Evolutionary conservation across 1,140 invertebrate species (phyloP), one percentile per base, ranked within the genome.

Genomic region (Temnothorax nylanderi): DNA sequence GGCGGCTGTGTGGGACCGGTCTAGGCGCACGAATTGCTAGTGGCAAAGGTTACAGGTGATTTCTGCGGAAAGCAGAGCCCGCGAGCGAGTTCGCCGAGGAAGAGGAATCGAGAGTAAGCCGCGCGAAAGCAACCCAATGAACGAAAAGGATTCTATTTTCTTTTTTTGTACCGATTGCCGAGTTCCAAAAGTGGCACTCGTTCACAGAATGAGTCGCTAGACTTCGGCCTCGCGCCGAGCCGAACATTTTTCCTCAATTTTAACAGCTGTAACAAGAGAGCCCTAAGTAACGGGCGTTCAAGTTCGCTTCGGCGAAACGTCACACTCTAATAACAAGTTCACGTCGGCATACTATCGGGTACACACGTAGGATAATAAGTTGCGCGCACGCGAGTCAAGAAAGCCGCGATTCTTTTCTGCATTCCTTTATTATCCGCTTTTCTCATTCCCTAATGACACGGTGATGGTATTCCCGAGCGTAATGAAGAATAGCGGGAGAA

Each of bases 311-410:
- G 74, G 82, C 76, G 89, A 93, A 92, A 91, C 91, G 94, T 94
- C 92, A 94, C 93, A 94, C 88, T 93, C 93, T 94, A 93, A 93
- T 94, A 93, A 93, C 86, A 90, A 87, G 91, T 91, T 88, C 72
- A 89, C 89, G 87, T 56, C 69, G 91, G 71, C 56, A 84, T 74
- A 75, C 69, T 60, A 75, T 84, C 80, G 80, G 81, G 85, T 87
- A 26, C 82, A 71, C 87, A 86, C 92, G 51, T 81, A 90, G 87
- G 89, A 91, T 93, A 94, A 94, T 93, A 88, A 90, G 91, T 89
- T 69, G 75, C 58, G 87, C 44, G 87, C 93, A 94, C 93, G 93
- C 94, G 93, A 94, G 92, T 89, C 92, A 92, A 88, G 91, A 94
- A 93, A 94, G 69, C 54, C 32, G 18, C 72, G 58, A 49, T 82